These are phyloP conservation scores for Lycia hirtaria DNA, from an alignment of 2,888 invertebrate genomes.

Conservation along the genomic window DNA sequence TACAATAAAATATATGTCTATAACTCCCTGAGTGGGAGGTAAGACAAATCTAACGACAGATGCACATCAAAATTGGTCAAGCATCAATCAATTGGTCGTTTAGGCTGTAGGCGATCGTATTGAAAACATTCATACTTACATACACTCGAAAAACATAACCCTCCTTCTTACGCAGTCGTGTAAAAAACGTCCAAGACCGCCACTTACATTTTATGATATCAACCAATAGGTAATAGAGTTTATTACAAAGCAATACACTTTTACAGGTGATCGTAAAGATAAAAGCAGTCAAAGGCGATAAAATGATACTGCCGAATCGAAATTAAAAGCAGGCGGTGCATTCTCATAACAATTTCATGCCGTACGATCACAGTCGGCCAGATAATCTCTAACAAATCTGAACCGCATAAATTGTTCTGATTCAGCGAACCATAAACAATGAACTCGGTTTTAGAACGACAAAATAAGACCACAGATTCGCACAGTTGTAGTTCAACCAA, in stretches of 20 bases:
- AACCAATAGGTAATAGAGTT: constrained; percentile 35
- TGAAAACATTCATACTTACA: no score
- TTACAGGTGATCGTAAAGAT: constrained; percentile 42
- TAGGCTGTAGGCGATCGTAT: no score
- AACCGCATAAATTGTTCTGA: constrained; percentile 51
- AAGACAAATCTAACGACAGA: no score
- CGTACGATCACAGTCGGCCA: constrained; percentile 45
- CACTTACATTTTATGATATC: constrained; percentile 31
- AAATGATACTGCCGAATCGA: constrained; percentile 41
- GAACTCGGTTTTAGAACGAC: constrained; percentile 44
- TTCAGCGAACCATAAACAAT: constrained; percentile 51
- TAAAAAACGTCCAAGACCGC: constrained; percentile 11
- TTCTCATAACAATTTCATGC: constrained; percentile 57
- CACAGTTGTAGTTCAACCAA: constrained; percentile 45
- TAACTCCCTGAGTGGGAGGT: no score
- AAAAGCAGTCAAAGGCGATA: constrained; percentile 36
- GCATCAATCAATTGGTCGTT: no score
- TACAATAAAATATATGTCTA: no score
- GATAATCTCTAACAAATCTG: constrained; percentile 54
- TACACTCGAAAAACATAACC: no score
- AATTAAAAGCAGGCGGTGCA: constrained; percentile 48
- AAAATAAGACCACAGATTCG: constrained; percentile 42
- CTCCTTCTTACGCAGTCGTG: no score
- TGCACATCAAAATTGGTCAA: no score
- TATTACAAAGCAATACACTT: constrained; percentile 40